Percentiles rank a stretch among this genome's conserved stretches.
These are phyloP conservation scores for Phyllostomus hastatus DNA, from an alignment of 2,113 vertebrate genomes.

Conservation along the genomic window DNA sequence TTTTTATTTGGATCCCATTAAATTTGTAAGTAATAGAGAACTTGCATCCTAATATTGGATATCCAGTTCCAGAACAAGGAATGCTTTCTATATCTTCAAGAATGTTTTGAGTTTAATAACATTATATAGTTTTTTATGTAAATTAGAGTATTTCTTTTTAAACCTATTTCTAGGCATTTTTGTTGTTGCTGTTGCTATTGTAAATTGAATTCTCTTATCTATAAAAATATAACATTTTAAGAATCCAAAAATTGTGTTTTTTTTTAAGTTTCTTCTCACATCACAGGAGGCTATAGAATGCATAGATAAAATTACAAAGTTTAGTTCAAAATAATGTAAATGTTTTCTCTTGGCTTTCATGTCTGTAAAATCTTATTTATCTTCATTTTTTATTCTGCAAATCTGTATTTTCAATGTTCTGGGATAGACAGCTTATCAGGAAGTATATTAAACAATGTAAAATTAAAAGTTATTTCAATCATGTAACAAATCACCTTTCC, in stretches of 20 bases:
- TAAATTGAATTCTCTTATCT: not conserved
- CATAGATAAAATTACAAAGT: not conserved
- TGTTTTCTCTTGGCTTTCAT: not conserved
- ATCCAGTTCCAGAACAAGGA: not conserved
- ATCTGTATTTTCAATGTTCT: not conserved
- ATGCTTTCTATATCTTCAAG: not conserved
- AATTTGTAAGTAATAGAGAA: not conserved
- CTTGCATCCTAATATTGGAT: not conserved
- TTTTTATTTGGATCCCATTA: not conserved
- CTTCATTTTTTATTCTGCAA: not conserved
- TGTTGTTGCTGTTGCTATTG: not conserved
- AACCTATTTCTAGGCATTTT: not conserved
- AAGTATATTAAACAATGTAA: not conserved
- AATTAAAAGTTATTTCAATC: slow-evolving; percentile 10
- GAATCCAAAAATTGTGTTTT: not conserved
- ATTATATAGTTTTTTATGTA: not conserved
- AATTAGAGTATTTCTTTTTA: not conserved
- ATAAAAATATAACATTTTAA: not conserved
- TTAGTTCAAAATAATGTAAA: not conserved
- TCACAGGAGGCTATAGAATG: not conserved
- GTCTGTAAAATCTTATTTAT: not conserved
- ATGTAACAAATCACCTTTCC: not conserved
- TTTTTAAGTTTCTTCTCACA: not conserved
- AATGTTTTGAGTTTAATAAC: slow-evolving; percentile 10
- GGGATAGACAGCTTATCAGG: not conserved